Conservation (phyloP, 2,797 vertebrate species). For the Pipistrellus kuhlii region DNA sequence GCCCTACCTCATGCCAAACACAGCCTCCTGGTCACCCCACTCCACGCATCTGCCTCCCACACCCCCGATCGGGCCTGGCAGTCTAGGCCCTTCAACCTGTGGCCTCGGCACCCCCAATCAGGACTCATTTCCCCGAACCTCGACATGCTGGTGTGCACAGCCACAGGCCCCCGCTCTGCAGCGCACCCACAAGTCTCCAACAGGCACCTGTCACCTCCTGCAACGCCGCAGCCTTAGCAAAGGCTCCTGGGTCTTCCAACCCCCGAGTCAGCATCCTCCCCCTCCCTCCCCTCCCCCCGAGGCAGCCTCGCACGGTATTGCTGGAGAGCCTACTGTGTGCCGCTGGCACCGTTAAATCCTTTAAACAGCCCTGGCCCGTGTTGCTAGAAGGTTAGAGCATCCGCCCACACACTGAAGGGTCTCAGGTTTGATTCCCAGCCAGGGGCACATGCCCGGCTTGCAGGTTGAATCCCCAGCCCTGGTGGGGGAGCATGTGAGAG, state of each 20-base stretch:
- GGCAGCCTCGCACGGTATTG: accelerated
- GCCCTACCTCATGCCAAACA: not conserved
- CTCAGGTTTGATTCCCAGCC: too few species aligned
- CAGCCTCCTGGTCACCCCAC: not conserved
- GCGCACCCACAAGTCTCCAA: not conserved
- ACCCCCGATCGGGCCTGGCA: not conserved
- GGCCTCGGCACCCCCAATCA: not conserved
- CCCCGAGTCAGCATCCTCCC: not conserved
- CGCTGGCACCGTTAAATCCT: not conserved
- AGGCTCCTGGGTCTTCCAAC: not conserved
- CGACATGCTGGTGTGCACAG: accelerated
- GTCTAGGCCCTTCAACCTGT: not conserved
- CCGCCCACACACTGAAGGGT: too few species aligned
- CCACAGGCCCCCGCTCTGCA: accelerated
- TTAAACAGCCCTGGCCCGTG: too few species aligned
- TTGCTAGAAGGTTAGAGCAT: too few species aligned
- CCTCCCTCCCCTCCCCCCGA: accelerated
- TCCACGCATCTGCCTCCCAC: not conserved
- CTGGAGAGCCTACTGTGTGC: not conserved
- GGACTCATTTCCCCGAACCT: not conserved
- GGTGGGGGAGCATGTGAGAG: too few species aligned
- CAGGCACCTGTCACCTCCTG: not conserved
- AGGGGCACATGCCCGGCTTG: too few species aligned
- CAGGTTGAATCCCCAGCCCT: too few species aligned
- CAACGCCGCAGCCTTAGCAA: accelerated